phyloP scores from a whole-genome alignment of 2,113 vertebrate genomes.

The Cololabis saira region DNA sequence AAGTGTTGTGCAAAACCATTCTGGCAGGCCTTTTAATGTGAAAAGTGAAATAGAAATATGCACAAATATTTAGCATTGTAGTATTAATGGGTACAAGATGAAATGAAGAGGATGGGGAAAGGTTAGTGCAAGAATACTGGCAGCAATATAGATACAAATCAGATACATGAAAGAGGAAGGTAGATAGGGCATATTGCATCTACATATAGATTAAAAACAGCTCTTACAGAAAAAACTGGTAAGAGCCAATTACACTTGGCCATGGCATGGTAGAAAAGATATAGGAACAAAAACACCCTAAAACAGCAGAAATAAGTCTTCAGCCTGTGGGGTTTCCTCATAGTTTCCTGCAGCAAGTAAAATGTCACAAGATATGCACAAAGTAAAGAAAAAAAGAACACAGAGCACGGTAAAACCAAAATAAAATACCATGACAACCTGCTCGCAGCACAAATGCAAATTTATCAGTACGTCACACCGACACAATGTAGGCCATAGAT shows the following conservation, averaged over 20 bases:
- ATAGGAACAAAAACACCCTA: constrained; percentile 22
- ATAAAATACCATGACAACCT: constrained; percentile 76
- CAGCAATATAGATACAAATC: constrained; percentile 6
- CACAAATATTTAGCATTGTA: constrained; percentile 26
- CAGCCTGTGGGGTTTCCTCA: constrained; percentile 58
- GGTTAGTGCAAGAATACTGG: constrained; percentile 4
- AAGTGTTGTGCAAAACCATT: constrained; percentile 91
- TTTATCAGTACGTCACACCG: constrained; percentile 52
- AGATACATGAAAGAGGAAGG: constrained; percentile 5
- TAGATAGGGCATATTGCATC: constrained; percentile 20
- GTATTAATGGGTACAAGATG: constrained; percentile 6
- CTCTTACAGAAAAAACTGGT: constrained; percentile 39
- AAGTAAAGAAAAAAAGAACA: constrained; percentile 45
- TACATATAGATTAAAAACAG: constrained; percentile 35
- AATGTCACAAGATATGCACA: constrained; percentile 63
- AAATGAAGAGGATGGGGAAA: neutral
- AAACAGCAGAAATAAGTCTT: constrained; percentile 43
- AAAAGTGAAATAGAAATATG: constrained; percentile 46
- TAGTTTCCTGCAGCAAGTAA: constrained; percentile 61
- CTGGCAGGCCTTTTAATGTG: constrained; percentile 80
- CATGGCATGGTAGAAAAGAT: constrained; percentile 22
- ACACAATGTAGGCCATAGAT: constrained; percentile 52
- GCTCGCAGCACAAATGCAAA: constrained; percentile 52
- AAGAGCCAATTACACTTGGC: constrained; percentile 36
- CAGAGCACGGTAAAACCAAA: constrained; percentile 55